Conservation (phyloP, 1,140 invertebrate species). For the Caerostris darwini region DNA sequence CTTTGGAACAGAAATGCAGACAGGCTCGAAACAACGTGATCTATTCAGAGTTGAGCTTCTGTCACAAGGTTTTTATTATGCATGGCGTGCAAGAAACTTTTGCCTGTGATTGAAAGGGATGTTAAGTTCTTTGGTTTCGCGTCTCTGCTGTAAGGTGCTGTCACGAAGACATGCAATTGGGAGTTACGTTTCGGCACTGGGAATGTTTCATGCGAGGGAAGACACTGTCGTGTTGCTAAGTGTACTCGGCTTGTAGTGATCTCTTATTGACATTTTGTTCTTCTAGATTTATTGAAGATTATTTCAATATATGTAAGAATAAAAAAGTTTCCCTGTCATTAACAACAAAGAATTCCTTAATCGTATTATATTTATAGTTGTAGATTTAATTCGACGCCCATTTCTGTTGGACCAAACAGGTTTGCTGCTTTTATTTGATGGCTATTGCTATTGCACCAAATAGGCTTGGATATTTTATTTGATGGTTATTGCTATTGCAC, state of each 20-base stretch:
- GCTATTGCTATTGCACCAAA: too few species aligned
- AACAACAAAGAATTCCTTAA: too few species aligned
- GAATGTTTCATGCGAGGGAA: too few species aligned
- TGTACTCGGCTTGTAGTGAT: too few species aligned
- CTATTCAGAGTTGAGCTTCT: neutral
- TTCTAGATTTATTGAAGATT: neutral
- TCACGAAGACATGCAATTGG: neutral
- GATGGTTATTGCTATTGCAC: too few species aligned
- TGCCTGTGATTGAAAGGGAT: neutral
- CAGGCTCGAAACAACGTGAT: neutral
- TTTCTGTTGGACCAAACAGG: too few species aligned
- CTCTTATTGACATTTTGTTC: neutral
- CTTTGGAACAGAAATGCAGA: neutral
- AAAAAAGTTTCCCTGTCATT: too few species aligned
- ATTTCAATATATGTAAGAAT: neutral
- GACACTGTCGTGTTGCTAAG: too few species aligned
- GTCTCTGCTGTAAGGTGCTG: neutral
- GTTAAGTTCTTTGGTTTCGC: neutral
- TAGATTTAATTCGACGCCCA: too few species aligned
- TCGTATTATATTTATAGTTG: too few species aligned
- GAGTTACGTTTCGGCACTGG: neutral
- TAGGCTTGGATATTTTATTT: too few species aligned
- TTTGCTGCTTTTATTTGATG: too few species aligned
- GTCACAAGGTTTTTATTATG: neutral
- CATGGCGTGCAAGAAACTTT: neutral